These are phyloP conservation scores for Leptinotarsa undecemlineata DNA, from an alignment of 1,140 invertebrate species.

Conservation along the genomic window DNA sequence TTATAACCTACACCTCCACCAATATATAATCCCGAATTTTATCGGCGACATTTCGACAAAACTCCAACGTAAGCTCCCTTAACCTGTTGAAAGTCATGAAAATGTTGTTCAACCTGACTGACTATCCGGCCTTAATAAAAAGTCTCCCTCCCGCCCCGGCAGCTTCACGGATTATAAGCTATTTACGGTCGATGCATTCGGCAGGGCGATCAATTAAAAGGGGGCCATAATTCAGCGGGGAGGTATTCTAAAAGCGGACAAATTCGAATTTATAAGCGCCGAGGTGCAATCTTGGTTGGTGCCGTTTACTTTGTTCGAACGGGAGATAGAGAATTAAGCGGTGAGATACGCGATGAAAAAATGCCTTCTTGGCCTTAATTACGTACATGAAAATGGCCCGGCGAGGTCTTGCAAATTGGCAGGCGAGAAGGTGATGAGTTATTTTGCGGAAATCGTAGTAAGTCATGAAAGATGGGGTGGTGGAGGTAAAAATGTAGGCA, in stretches of 20 bases:
- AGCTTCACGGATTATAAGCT: conserved; percentile 7
- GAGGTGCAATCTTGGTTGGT: neutral
- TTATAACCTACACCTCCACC: too few species aligned
- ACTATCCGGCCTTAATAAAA: conserved; percentile 6
- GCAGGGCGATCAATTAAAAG: neutral
- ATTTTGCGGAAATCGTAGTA: too few species aligned
- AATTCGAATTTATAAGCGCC: conserved; percentile 4
- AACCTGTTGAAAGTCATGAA: conserved; percentile 2
- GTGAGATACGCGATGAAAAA: neutral
- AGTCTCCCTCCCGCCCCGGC: neutral
- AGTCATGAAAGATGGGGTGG: too few species aligned
- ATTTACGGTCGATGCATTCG: conserved; percentile 5
- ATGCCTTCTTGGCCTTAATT: neutral
- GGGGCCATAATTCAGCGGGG: neutral
- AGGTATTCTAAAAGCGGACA: neutral
- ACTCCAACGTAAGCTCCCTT: neutral
- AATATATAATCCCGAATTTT: too few species aligned
- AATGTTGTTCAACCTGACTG: neutral
- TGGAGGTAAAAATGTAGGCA: too few species aligned
- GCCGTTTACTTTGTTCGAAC: neutral
- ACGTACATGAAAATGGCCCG: neutral
- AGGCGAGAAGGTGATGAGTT: too few species aligned
- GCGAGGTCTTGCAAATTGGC: too few species aligned
- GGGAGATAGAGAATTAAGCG: neutral
- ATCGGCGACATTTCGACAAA: neutral